A percentile compares a stretch with the other conserved stretches of the same genome.
These are phyloP conservation scores for Myopa tessellatipennis DNA, from an alignment of 2,888 invertebrate genomes.

Conservation along the genomic window DNA sequence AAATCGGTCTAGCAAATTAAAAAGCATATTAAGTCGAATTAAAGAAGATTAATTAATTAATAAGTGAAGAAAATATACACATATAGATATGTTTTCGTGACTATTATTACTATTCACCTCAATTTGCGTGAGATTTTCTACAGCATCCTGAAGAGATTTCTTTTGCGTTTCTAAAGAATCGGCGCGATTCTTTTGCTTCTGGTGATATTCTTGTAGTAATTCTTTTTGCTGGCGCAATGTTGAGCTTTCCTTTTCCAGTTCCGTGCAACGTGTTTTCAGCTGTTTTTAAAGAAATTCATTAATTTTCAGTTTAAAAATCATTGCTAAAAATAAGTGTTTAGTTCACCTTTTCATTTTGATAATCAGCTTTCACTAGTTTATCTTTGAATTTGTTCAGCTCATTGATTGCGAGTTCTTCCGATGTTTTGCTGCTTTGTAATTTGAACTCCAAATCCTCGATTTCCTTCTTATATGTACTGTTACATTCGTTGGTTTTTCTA, in stretches of 20 bases:
- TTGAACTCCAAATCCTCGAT: slow-evolving; percentile 67
- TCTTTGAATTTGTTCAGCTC: slow-evolving; percentile 68
- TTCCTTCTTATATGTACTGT: slow-evolving; percentile 64
- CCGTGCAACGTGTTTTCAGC: slow-evolving; percentile 71
- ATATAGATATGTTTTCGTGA: no score
- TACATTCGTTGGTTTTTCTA: slow-evolving; percentile 49
- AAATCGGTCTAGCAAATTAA: slow-evolving; percentile 67
- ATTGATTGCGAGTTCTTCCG: slow-evolving; percentile 63
- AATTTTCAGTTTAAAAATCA: background rate
- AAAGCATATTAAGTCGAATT: background rate
- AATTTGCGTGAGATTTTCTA: slow-evolving; percentile 70
- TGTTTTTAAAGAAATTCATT: slow-evolving; percentile 39
- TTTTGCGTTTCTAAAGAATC: slow-evolving; percentile 72
- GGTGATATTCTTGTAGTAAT: slow-evolving; percentile 70
- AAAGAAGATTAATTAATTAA: no score
- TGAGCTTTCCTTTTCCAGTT: slow-evolving; percentile 73
- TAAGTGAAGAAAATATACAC: no score
- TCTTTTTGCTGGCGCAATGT: slow-evolving; percentile 70
- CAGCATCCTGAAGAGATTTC: slow-evolving; percentile 69
- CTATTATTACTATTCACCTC: slow-evolving; percentile 68
- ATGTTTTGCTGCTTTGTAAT: slow-evolving; percentile 59
- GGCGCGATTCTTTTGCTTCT: slow-evolving; percentile 70
- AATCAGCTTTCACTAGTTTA: slow-evolving; percentile 67
- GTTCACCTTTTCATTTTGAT: slow-evolving; percentile 70
- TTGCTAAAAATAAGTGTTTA: slow-evolving; percentile 48